Evolutionary conservation across 1,140 invertebrate species (phyloP).

Genomic region (Schlechtendalia chinensis): DNA sequence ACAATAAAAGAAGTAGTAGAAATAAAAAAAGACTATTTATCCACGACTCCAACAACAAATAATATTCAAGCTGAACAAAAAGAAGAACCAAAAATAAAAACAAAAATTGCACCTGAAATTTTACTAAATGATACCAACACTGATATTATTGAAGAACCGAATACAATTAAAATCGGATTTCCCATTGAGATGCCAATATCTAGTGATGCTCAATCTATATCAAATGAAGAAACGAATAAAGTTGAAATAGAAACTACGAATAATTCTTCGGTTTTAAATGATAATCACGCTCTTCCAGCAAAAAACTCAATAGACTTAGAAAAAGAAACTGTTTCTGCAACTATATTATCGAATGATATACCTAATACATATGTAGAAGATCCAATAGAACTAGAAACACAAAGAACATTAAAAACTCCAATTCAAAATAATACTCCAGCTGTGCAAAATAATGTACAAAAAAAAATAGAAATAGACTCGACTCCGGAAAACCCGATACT

Average conservation of each 20-base stretch:
- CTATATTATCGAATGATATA: neutral
- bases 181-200: too few relatives aligned
- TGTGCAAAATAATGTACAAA: too few relatives aligned
- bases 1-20: neutral
- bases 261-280: neutral
- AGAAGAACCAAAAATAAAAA: neutral
- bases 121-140: neutral
- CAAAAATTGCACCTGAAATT: neutral
- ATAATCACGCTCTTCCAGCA: neutral
- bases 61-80: too few relatives aligned
- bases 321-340: neutral
- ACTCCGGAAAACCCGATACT: too few relatives aligned
- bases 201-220: neutral
- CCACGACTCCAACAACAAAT: neutral
- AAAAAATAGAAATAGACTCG: too few relatives aligned
- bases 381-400: too few relatives aligned
- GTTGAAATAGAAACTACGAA: too few relatives aligned
- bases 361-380: too few relatives aligned
- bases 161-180: too few relatives aligned
- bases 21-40: neutral
- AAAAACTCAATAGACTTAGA: neutral
- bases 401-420: neutral
- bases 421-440: neutral
- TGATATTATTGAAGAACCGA: too few relatives aligned
- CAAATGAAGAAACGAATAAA: too few relatives aligned